These are phyloP conservation scores for Harpegnathos saltator DNA, from an alignment of 1,140 invertebrate genomes.

Conservation along the genomic window DNA sequence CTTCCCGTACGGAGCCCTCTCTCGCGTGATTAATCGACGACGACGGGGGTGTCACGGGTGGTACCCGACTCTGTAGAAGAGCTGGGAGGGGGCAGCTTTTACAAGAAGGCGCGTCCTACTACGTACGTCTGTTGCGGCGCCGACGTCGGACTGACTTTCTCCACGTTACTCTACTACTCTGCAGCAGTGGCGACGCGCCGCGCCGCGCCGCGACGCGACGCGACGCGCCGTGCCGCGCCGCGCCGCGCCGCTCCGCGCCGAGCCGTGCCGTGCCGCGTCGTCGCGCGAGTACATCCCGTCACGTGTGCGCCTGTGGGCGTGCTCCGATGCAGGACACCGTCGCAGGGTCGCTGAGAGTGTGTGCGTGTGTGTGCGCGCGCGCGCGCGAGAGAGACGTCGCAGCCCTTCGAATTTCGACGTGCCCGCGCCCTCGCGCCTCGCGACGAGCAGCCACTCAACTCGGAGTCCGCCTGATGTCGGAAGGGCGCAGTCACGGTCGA, in stretches of 20 bases:
- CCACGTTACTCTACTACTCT: constrained; percentile 61
- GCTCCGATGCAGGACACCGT: constrained; percentile 30
- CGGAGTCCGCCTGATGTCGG: no score
- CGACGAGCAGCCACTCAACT: no score
- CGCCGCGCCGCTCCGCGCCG: constrained; percentile 23
- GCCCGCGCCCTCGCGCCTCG: not conserved
- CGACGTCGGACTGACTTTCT: constrained; percentile 79
- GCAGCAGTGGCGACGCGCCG: constrained; percentile 67
- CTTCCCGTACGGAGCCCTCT: not conserved
- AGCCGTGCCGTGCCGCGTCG: constrained; percentile 59
- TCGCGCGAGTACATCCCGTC: constrained; percentile 60
- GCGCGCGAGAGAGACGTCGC: not conserved
- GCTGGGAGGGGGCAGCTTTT: constrained; percentile 39
- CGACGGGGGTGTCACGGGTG: constrained; percentile 13
- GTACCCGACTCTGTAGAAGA: constrained; percentile 24
- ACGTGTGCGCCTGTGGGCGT: constrained; percentile 30
- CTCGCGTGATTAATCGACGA: constrained; percentile 46
- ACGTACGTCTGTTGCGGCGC: constrained; percentile 78
- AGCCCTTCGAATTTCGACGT: constrained; percentile 10
- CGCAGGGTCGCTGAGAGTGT: not conserved
- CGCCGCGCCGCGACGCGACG: constrained; percentile 4
- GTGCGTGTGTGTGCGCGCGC: no score
- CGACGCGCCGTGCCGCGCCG: constrained; percentile 52
- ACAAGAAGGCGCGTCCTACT: constrained; percentile 64
- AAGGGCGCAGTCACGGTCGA: no score